A percentile compares a stretch with the other conserved stretches of the same genome.
phyloP scores from a whole-genome alignment of 2,888 invertebrate species.

The Polyommatus icarus region DNA sequence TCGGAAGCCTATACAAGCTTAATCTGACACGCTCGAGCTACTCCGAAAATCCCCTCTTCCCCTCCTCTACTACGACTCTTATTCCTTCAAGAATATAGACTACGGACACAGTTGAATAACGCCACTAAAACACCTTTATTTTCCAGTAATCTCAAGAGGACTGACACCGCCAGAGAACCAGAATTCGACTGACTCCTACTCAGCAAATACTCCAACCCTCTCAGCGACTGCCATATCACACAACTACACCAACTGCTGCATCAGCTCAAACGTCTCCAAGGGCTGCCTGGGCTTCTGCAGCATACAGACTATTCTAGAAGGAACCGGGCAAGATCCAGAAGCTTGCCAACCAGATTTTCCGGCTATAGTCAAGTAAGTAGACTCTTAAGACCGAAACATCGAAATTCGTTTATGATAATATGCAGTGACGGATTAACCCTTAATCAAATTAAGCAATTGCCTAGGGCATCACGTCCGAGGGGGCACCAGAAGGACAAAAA shows the following conservation, averaged over 20 bases:
- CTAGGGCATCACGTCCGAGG: too few relatives aligned
- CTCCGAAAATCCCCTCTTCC: too few relatives aligned
- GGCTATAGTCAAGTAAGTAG: constrained; percentile 84
- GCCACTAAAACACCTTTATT: constrained; percentile 26
- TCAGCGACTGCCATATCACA: constrained; percentile 78
- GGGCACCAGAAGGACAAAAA: too few relatives aligned
- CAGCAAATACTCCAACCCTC: constrained; percentile 63
- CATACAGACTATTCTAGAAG: constrained; percentile 87
- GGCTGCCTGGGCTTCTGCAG: constrained; percentile 91
- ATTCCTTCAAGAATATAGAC: too few relatives aligned
- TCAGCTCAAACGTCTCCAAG: constrained; percentile 84
- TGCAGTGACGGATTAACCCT: too few relatives aligned
- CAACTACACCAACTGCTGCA: constrained; percentile 91
- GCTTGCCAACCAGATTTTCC: constrained; percentile 90
- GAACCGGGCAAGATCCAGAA: constrained; percentile 90
- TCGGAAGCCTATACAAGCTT: too few relatives aligned
- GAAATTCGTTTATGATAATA: too few relatives aligned
- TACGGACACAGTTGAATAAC: not conserved
- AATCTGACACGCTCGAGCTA: too few relatives aligned
- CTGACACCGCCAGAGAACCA: constrained; percentile 80
- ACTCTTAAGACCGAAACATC: too few relatives aligned
- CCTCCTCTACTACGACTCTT: too few relatives aligned
- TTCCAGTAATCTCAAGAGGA: constrained; percentile 82
- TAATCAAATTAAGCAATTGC: too few relatives aligned
- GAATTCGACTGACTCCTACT: constrained; percentile 73